Evolutionary conservation across 2,797 vertebrate genomes (phyloP).

Genomic region (Pogonophryne albipinna): DNA sequence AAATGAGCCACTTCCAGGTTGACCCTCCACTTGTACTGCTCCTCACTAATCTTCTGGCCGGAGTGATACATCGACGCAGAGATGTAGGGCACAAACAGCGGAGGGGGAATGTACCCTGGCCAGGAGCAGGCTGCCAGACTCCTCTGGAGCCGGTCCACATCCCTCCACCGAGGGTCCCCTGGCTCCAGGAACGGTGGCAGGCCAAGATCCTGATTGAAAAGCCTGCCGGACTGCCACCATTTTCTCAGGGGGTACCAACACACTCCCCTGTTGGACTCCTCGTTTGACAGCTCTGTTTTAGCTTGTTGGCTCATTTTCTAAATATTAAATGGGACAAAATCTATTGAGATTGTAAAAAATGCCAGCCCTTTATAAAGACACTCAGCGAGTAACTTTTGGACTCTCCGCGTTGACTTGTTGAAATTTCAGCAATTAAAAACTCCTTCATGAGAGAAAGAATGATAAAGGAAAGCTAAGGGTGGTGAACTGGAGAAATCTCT

Average conservation of each 20-base stretch:
- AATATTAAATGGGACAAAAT: conserved; percentile 3
- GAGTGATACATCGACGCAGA: conserved; percentile 44
- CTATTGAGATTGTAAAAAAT: not conserved
- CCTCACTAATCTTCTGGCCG: conserved; percentile 53
- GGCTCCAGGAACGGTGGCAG: conserved; percentile 72
- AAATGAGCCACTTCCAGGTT: conserved; percentile 85
- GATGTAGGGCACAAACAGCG: conserved; percentile 70
- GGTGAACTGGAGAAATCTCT: conserved; percentile 41
- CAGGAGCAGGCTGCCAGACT: conserved; percentile 71
- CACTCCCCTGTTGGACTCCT: conserved; percentile 37
- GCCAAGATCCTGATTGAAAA: conserved; percentile 77
- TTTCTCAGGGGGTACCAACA: conserved; percentile 69
- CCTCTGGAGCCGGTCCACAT: conserved; percentile 70
- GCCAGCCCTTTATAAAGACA: conserved; percentile 6
- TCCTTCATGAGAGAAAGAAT: conserved; percentile 41
- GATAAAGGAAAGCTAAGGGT: conserved; percentile 39
- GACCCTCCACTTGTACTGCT: conserved; percentile 80
- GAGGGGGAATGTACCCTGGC: conserved; percentile 69
- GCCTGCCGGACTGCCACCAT: conserved; percentile 70
- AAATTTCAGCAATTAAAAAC: conserved; percentile 41
- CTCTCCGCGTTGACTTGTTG: not conserved
- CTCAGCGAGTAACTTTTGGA: conserved; percentile 14
- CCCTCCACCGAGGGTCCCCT: conserved; percentile 71
- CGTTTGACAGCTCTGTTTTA: conserved; percentile 56
- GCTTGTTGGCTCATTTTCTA: conserved; percentile 52